Evolutionary conservation across 2,113 vertebrate species (phyloP).

Genomic region (Rana temporaria): DNA sequence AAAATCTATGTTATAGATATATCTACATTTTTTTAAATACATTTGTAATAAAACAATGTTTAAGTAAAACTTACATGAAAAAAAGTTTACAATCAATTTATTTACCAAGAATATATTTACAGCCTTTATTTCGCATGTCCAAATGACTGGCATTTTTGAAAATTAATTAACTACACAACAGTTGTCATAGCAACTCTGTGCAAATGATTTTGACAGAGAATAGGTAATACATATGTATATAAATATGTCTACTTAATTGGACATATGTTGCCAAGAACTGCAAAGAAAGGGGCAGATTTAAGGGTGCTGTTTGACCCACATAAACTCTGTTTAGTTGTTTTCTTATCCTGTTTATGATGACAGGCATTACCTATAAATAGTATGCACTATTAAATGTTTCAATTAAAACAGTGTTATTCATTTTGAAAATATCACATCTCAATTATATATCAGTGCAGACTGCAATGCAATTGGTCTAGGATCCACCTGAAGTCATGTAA

Average conservation of each 20-base stretch:
- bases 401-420: neutral
- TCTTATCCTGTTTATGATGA: slow-evolving; percentile 4
- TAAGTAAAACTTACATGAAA: no score
- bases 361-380: neutral
- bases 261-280: slow-evolving; percentile 44
- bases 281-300: slow-evolving; percentile 14
- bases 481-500: no score
- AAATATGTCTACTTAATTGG: slow-evolving; percentile 49
- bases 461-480: no score
- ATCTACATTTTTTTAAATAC: no score
- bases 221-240: slow-evolving; percentile 55
- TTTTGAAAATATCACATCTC: neutral
- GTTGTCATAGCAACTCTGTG: slow-evolving; percentile 50
- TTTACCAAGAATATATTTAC: slow-evolving; percentile 39
- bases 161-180: slow-evolving; percentile 44
- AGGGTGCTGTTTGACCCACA: slow-evolving; percentile 40
- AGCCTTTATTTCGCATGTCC: slow-evolving; percentile 34
- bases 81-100: neutral
- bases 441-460: neutral
- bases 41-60: no score
- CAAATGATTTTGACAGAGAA: slow-evolving; percentile 44
- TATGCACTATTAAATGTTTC: neutral
- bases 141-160: slow-evolving; percentile 43
- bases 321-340: slow-evolving; percentile 27
- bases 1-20: no score